A percentile compares a stretch with the other conserved stretches of the same genome.
Evolutionary conservation across 1,140 invertebrate genomes (phyloP).

Genomic region (Cydia amplana): DNA sequence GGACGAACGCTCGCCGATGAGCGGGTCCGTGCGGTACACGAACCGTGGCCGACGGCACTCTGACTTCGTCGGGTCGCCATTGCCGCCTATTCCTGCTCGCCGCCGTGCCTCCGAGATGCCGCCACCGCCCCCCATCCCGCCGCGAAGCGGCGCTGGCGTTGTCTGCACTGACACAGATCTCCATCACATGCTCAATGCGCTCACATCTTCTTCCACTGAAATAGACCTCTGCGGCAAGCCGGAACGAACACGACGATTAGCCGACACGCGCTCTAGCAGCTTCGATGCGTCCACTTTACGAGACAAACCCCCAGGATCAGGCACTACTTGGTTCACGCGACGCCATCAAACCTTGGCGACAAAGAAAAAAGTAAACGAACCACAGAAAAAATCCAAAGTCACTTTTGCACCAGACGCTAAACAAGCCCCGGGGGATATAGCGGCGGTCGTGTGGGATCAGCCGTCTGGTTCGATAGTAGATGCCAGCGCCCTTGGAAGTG

Average conservation of each 20-base stretch:
- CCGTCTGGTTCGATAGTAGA: constrained; percentile 87
- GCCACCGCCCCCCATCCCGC: constrained; percentile 74
- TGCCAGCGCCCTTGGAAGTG: constrained; percentile 87
- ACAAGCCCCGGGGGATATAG: constrained; percentile 59
- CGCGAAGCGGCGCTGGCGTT: constrained; percentile 75
- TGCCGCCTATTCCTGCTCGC: constrained; percentile 78
- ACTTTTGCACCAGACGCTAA: constrained; percentile 71
- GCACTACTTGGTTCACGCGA: constrained; percentile 87
- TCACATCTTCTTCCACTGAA: constrained; percentile 89
- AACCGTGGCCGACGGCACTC: constrained; percentile 84
- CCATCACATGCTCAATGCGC: constrained; percentile 87
- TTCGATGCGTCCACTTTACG: constrained; percentile 87
- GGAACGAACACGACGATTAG: constrained; percentile 74
- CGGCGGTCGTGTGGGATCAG: constrained; percentile 84
- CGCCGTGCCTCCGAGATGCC: constrained; percentile 86
- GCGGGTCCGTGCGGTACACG: constrained; percentile 77
- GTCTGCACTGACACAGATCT: constrained; percentile 90
- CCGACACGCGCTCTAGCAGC: constrained; percentile 87
- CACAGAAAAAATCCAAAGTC: constrained; percentile 78
- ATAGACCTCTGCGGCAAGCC: constrained; percentile 83
- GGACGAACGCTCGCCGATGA: constrained; percentile 81
- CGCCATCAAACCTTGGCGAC: constrained; percentile 86
- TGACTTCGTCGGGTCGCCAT: constrained; percentile 83
- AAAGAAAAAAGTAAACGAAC: constrained; percentile 81
- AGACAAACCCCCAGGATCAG: constrained; percentile 75